Percentiles rank a stretch among this genome's conserved stretches.
Evolutionary conservation across 2,888 invertebrate species (phyloP).

Genomic region (Campoplex capitator): DNA sequence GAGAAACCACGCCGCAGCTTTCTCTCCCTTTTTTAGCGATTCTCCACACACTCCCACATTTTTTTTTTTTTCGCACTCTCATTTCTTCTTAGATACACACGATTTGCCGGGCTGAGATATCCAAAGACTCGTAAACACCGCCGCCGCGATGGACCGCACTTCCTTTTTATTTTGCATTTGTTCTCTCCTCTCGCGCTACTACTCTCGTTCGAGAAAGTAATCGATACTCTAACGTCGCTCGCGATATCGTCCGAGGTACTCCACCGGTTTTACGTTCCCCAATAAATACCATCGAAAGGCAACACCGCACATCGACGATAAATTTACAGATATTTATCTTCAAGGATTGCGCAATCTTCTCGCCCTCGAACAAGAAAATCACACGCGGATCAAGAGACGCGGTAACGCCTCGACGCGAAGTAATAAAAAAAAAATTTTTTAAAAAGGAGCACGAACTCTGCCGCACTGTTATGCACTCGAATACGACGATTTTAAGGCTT

Average conservation of each 20-base stretch:
- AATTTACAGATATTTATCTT: background rate
- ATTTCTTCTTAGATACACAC: background rate
- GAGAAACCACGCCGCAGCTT: slow-evolving; percentile 10
- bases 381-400: too few relatives aligned
- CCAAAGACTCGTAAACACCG: background rate
- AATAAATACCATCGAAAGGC: background rate
- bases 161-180: background rate
- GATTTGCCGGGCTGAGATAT: background rate
- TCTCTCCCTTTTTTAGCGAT: slow-evolving; percentile 18
- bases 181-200: background rate
- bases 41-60: background rate
- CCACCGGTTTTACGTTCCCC: background rate
- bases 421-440: too few relatives aligned
- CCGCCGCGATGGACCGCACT: background rate
- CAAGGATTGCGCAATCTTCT: background rate
- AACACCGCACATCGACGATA: background rate
- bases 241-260: background rate
- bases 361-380: background rate
- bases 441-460: too few relatives aligned
- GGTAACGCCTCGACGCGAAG: too few relatives aligned
- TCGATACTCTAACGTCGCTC: background rate
- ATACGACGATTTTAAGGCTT: too few relatives aligned
- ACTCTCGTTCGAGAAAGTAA: background rate
- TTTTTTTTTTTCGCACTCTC: background rate
- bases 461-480: too few relatives aligned